Base-by-base conservation (phyloP, 2,888 invertebrate genomes). In the Drosophila birchii region DNA sequence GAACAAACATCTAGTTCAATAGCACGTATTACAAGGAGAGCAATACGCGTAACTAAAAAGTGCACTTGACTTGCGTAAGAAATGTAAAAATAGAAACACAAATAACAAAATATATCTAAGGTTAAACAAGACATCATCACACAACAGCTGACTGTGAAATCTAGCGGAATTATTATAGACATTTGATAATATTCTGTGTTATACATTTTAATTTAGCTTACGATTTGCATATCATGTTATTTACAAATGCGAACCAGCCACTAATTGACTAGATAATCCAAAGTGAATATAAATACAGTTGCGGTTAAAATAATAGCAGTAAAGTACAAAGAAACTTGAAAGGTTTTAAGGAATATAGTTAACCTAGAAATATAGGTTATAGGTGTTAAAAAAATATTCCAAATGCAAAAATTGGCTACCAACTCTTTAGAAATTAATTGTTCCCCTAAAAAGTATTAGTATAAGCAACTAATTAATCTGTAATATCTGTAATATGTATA, bases 191-290 rank as follows among this genome's bases (percentile, higher is more conserved):
- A 76, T 60, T 75, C 61, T 75, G 73, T 75, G 78, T 43, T 77
- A 71, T 77, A 75, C 77, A 77, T 75, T 75, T 72, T 59, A 71
- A 72, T 77, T 77, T 63, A 49, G 56, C 57, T 59, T 59, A 34
- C 16, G 23, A 75, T 75, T 71, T 75, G 75, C 73, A 75, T 75
- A 75, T 72, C 72, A 70, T 71, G 78, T 51, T 70, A 61, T 73
- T 75, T 61, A 67, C 59, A 79, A 63, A 68, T 58, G 49, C 53
- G 49, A 62, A 49, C 55, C 55, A 67, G 39, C 45, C 45, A 66
- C 73, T 84, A 81, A 81, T 77, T 58, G 60, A 71, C 70, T 73
- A 72, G 45, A 53, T 59, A 80, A 78, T 80, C 66, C 38, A 34
- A 73, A 75, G 51, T 49, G 64, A 68, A 36, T 58, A 23, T 36